These are phyloP conservation scores for Anaspis maculata DNA, from an alignment of 2,888 invertebrate species.

Conservation along the genomic window DNA sequence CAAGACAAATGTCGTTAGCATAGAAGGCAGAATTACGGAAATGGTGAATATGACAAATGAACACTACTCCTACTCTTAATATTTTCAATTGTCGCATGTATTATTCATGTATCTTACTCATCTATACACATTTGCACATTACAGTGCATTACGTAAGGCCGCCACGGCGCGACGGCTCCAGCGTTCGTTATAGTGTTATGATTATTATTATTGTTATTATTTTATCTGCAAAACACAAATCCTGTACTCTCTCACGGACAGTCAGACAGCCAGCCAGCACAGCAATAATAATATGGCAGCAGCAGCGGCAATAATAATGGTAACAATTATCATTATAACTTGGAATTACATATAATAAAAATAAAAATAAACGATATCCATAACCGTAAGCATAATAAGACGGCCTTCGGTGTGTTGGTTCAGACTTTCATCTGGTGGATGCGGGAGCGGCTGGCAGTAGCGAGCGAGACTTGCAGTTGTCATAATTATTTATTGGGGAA, in stretches of 20 bases:
- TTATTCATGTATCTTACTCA: slow-evolving; percentile 27
- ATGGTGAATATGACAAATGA: slow-evolving; percentile 27
- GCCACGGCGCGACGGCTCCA: not conserved
- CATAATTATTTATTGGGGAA: slow-evolving; percentile 11
- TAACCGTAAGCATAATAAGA: slow-evolving; percentile 37
- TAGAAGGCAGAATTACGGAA: slow-evolving; percentile 25
- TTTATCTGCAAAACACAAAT: slow-evolving; percentile 23
- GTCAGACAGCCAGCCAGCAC: no score
- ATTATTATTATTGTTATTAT: slow-evolving; percentile 10
- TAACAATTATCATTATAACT: slow-evolving; percentile 38
- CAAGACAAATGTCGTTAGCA: no score
- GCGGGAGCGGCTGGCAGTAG: no score
- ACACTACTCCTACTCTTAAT: slow-evolving; percentile 28
- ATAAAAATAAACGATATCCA: slow-evolving; percentile 40
- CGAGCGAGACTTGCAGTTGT: slow-evolving; percentile 9
- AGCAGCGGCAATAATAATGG: slow-evolving; percentile 27
- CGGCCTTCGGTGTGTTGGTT: slow-evolving; percentile 8
- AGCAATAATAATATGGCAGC: slow-evolving; percentile 20
- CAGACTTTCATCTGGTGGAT: no score
- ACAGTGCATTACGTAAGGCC: slow-evolving; percentile 19
- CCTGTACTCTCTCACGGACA: no score
- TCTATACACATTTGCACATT: slow-evolving; percentile 22
- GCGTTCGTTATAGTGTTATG: no score
- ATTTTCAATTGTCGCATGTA: slow-evolving; percentile 28
- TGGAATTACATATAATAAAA: slow-evolving; percentile 41